These are phyloP conservation scores for Chanos chanos DNA, from an alignment of 2,797 vertebrate species.

Conservation along the genomic window DNA sequence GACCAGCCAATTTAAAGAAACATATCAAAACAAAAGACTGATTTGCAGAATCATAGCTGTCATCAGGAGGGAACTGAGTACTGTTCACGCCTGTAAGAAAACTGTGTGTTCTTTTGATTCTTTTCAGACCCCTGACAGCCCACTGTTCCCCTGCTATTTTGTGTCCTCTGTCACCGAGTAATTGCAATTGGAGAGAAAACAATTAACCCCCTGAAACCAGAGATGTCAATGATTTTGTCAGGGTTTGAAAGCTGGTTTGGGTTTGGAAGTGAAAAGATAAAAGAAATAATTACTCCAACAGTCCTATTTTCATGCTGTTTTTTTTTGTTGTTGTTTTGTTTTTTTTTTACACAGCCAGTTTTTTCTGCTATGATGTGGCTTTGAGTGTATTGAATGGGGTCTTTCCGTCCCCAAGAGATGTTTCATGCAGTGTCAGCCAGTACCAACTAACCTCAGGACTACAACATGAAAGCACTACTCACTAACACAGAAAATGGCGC, in stretches of 20 bases:
- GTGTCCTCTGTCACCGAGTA: background rate
- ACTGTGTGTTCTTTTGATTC: background rate
- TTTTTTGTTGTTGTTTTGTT: background rate
- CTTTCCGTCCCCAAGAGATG: constrained; percentile 19
- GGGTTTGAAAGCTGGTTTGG: constrained; percentile 28
- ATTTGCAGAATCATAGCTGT: background rate
- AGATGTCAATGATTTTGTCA: constrained; percentile 53
- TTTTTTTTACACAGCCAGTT: background rate
- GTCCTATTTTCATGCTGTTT: constrained; percentile 27
- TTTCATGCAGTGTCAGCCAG: background rate
- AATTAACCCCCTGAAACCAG: constrained; percentile 49
- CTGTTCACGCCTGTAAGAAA: background rate
- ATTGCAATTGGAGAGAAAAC: constrained; percentile 47
- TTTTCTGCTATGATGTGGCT: constrained; percentile 26
- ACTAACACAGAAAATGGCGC: constrained; percentile 35
- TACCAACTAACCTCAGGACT: constrained; percentile 34
- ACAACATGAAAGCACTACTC: constrained; percentile 15
- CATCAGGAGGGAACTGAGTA: background rate
- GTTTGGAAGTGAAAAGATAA: constrained; percentile 10
- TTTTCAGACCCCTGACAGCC: background rate
- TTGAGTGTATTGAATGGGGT: constrained; percentile 20
- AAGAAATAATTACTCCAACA: constrained; percentile 16
- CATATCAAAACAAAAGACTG: background rate
- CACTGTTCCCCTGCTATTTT: constrained; percentile 5
- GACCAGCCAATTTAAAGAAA: too few relatives aligned